Evolutionary conservation across 2,797 vertebrate species (phyloP).

Genomic region (Thamnophis elegans): DNA sequence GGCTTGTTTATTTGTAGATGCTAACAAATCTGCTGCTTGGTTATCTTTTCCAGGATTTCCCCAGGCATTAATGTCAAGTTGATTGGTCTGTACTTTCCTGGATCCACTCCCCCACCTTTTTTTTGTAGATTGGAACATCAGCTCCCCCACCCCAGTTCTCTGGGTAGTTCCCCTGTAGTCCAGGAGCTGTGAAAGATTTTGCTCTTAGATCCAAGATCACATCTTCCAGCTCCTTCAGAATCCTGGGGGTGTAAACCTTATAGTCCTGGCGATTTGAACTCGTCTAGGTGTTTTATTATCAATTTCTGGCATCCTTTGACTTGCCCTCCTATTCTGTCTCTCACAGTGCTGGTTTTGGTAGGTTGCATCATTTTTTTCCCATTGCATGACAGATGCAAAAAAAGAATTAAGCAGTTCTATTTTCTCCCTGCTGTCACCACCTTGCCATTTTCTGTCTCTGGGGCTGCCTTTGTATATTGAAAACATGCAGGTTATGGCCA

Average conservation of each 20-base stretch:
- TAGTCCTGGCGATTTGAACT: not conserved
- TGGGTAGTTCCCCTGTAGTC: not conserved
- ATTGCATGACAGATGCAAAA: not conserved
- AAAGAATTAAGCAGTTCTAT: not conserved
- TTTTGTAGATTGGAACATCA: not conserved
- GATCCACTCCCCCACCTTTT: not conserved
- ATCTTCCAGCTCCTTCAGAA: not conserved
- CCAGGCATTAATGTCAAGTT: not conserved
- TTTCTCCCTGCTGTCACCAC: not conserved
- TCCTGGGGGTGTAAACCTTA: not conserved
- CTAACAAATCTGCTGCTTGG: not conserved
- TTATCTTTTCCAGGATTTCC: not conserved
- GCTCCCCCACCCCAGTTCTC: not conserved
- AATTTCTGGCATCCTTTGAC: not conserved
- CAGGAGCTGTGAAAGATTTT: not conserved
- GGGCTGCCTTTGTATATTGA: not conserved
- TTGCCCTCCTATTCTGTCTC: not conserved
- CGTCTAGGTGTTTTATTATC: not conserved
- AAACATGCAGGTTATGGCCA: not conserved
- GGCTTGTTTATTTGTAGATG: not conserved
- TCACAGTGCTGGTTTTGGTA: not conserved
- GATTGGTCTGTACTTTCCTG: not conserved
- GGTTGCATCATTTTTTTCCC: not conserved
- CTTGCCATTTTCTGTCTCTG: not conserved
- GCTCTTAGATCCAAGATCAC: not conserved